Evolutionary conservation across 2,113 vertebrate genomes (phyloP).

Genomic region (Lasiurus borealis): DNA sequence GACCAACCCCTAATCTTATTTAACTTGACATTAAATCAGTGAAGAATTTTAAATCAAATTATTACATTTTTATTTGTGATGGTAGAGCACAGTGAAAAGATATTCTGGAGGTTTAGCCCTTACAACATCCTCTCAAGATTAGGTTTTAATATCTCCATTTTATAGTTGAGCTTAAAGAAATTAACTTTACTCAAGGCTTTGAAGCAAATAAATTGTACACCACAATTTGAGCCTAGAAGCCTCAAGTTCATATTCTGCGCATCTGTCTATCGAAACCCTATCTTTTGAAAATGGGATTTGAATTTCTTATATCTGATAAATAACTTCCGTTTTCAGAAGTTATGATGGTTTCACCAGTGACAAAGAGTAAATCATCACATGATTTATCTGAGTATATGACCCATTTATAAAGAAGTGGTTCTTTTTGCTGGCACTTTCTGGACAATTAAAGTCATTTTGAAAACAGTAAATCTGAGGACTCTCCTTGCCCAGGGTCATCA

Average conservation of each 20-base stretch:
- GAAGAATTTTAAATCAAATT: background rate
- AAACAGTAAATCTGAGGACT: constrained; percentile 21
- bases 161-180: constrained; percentile 17
- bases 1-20: background rate
- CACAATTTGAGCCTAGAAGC: background rate
- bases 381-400: constrained; percentile 7
- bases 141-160: constrained; percentile 23
- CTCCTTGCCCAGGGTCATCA: background rate
- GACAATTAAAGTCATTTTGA: constrained; percentile 17
- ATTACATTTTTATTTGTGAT: background rate
- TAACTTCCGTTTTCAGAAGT: constrained; percentile 5
- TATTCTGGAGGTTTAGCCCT: background rate
- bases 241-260: constrained; percentile 5
- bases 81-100: background rate
- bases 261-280: constrained; percentile 30
- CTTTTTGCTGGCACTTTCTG: background rate
- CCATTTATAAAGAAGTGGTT: constrained; percentile 31
- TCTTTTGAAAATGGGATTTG: constrained; percentile 32
- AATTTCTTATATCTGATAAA: constrained; percentile 40
- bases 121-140: background rate
- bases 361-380: background rate
- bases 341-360: background rate
- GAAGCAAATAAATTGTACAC: constrained; percentile 41
- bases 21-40: constrained; percentile 40
- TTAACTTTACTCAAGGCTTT: constrained; percentile 50